These are phyloP conservation scores for Amphiprion percula DNA, from an alignment of 2,113 vertebrate genomes.

Conservation along the genomic window DNA sequence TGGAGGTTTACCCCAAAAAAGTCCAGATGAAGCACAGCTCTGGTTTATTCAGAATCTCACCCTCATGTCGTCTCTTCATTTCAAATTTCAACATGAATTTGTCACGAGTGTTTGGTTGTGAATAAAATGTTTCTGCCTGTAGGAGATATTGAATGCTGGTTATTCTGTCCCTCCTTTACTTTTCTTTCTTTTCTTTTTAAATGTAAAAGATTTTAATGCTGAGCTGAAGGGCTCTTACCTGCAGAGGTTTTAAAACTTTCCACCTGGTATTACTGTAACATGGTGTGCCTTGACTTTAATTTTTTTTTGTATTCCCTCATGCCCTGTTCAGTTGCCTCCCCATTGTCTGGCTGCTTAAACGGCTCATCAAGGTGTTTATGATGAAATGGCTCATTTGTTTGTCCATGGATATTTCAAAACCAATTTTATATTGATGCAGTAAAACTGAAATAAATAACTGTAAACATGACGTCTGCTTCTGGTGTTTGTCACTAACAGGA, in stretches of 20 bases:
- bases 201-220: constrained; percentile 32
- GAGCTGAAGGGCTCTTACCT: constrained; percentile 64
- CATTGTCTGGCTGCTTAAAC: constrained; percentile 38
- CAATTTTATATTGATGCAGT: constrained; percentile 78
- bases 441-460: constrained; percentile 78
- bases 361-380: constrained; percentile 19
- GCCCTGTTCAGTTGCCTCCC: constrained; percentile 59
- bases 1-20: constrained; percentile 56
- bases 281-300: constrained; percentile 76
- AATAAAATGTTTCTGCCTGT: constrained; percentile 59
- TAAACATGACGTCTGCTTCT: constrained; percentile 8
- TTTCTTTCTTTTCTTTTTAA: neutral
- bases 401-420: constrained; percentile 65
- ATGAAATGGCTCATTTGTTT: constrained; percentile 53
- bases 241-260: constrained; percentile 49
- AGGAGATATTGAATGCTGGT: constrained; percentile 83
- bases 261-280: constrained; percentile 61
- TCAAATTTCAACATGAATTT: constrained; percentile 32
- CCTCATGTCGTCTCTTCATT: neutral
- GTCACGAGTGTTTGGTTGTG: constrained; percentile 29
- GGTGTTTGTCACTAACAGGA: constrained; percentile 22
- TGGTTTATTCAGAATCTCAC: constrained; percentile 24
- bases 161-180: constrained; percentile 73
- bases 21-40: constrained; percentile 66
- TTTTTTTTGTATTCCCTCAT: constrained; percentile 49